Evolutionary conservation across 2,113 vertebrate species (phyloP).

Genomic region (Sinocyclocheilus anophthalmus): DNA sequence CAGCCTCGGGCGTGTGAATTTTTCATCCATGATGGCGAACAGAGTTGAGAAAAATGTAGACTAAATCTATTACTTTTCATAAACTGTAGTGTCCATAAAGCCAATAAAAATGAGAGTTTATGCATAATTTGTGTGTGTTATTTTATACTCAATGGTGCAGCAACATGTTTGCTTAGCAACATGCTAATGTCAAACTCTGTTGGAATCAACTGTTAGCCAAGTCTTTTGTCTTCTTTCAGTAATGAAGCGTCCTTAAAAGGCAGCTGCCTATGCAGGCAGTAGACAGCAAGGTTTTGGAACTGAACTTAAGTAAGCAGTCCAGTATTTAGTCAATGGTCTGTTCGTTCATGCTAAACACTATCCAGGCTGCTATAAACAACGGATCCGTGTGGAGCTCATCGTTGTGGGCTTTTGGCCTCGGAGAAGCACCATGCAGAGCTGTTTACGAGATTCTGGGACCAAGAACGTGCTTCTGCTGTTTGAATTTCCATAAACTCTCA

Average conservation of each 20-base stretch:
- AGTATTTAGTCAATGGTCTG: constrained; percentile 45
- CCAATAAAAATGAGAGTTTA: neutral
- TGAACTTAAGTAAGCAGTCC: constrained; percentile 20
- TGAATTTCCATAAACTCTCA: constrained; percentile 53
- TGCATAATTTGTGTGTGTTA: neutral
- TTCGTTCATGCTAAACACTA: constrained; percentile 21
- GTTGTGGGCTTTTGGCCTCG: constrained; percentile 53
- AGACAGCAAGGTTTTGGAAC: neutral
- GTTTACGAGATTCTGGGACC: constrained; percentile 57
- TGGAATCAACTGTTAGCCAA: neutral
- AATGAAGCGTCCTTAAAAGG: neutral
- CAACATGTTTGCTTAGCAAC: neutral
- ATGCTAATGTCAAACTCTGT: neutral
- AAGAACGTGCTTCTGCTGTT: constrained; percentile 43
- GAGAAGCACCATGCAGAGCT: constrained; percentile 53
- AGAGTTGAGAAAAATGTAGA: neutral
- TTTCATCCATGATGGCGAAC: neutral
- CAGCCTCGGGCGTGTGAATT: neutral
- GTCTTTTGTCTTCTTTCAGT: neutral
- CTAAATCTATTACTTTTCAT: neutral
- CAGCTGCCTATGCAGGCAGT: neutral
- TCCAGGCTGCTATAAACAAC: neutral
- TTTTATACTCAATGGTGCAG: neutral
- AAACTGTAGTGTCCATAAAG: neutral
- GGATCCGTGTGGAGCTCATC: constrained; percentile 44